phyloP scores from a whole-genome alignment of 1,140 invertebrate species.

The Drosophila quadrilineata region DNA sequence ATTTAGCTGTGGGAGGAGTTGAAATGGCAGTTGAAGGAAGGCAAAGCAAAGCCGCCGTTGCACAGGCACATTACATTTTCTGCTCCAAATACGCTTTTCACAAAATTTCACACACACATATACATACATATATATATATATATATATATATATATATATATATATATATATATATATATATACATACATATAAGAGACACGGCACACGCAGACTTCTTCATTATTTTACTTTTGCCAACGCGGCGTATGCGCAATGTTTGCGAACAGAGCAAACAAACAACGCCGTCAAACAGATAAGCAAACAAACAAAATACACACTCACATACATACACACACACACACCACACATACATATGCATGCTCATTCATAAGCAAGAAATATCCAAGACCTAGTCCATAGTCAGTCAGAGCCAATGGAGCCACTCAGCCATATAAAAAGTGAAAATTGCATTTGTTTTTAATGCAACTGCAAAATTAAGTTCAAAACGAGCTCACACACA shows the following conservation, averaged over 20 bases:
- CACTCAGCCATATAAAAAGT: constrained; percentile 61
- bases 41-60: constrained; percentile 9
- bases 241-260: constrained; percentile 74
- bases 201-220: constrained; percentile 36
- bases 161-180: constrained; percentile 8
- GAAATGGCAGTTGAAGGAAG: neutral
- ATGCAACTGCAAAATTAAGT: constrained; percentile 61
- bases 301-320: constrained; percentile 17
- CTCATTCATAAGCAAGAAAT: neutral
- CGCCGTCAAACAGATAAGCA: constrained; percentile 36
- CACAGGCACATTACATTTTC: constrained; percentile 70
- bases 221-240: constrained; percentile 63
- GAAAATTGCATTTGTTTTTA: constrained; percentile 75
- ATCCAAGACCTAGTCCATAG: constrained; percentile 44
- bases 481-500: too few relatives aligned
- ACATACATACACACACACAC: constrained; percentile 20
- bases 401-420: constrained; percentile 41
- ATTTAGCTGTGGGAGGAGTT: neutral
- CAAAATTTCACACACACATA: constrained; percentile 56
- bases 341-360: neutral
- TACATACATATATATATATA: neutral
- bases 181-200: neutral
- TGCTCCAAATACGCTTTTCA: constrained; percentile 77
- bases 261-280: constrained; percentile 46
- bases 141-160: constrained; percentile 15